Evolutionary conservation across 2,888 invertebrate species (phyloP).

Genomic region (Polyommatus icarus): DNA sequence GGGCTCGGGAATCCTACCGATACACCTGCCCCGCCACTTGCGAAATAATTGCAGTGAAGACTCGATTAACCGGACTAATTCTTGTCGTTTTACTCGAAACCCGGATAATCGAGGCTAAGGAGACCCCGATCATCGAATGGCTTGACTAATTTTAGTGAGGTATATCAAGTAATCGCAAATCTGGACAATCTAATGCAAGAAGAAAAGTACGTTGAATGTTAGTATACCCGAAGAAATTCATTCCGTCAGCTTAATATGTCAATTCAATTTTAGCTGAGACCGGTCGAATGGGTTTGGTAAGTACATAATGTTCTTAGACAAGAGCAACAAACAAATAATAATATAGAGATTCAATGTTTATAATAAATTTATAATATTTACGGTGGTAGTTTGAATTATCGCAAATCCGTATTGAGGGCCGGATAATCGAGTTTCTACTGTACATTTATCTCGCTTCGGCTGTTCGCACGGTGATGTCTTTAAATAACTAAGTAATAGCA

Average conservation of each 20-base stretch:
- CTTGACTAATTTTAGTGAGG: too few relatives aligned
- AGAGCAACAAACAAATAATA: neutral
- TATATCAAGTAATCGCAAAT: too few relatives aligned
- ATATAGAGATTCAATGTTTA: neutral
- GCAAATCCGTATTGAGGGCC: neutral
- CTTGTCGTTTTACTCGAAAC: neutral
- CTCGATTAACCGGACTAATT: neutral
- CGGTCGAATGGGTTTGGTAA: too few relatives aligned
- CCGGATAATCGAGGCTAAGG: neutral
- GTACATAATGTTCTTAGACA: too few relatives aligned
- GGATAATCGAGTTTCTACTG: neutral
- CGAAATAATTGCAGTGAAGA: slow-evolving; percentile 39
- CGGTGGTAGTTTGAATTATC: neutral
- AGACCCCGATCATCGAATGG: neutral
- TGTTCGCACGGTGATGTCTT: slow-evolving; percentile 24
- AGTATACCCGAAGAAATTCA: too few relatives aligned
- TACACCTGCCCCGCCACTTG: slow-evolving; percentile 56
- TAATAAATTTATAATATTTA: too few relatives aligned
- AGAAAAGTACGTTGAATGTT: too few relatives aligned
- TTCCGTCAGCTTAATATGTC: too few relatives aligned
- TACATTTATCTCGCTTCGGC: slow-evolving; percentile 38
- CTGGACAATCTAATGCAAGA: too few relatives aligned
- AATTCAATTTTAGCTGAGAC: too few relatives aligned
- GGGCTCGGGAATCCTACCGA: slow-evolving; percentile 57
- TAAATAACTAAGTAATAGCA: slow-evolving; percentile 16